Base-by-base conservation (phyloP, 2,797 vertebrate species). In the Limnodromus scolopaceus region DNA sequence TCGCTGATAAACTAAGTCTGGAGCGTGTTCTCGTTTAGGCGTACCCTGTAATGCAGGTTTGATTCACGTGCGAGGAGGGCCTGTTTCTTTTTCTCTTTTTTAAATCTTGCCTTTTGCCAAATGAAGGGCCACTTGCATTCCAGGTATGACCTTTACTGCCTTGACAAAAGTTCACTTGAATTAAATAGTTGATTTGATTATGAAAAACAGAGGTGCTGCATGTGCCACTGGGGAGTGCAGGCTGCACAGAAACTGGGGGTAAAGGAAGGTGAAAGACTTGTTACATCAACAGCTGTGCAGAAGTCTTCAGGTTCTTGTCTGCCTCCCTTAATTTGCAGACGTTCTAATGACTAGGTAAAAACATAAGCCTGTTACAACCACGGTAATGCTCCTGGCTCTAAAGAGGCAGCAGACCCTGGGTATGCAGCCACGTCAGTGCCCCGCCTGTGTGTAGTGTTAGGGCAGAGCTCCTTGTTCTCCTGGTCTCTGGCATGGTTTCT, bases 371-470 rank as follows among this genome's bases (percentile, higher is more conserved):
- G 4, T 23, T 34, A 36, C 6, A 24, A 10, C 7, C 55, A 16
- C 23, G 11, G 23, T 16, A 3, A n/a, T 36, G 57, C 34, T 17
- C 23, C 3, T 36, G 57, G 57, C 57, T 58, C 34, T 17, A 7
- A 17, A 11, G 15, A 36, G 57, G 57, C 23, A 36, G 57, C 24
- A 36, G 57, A 58, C 14, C 23, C 23, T 8, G 55, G n/a, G 23
- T 24, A 10, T 11, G 55, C 13, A 34, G 55, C 55, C 14, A 10
- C 15, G 13, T 58, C 34, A 36, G 36, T 10, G 3, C 8, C 9
- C 1, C 2, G 1, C 8, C 4, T 12, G 8, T 2, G 32, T 54
- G 13, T 0, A 30, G 19, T 1, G 0, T n/a, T 43, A 3, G 4
- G 3, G 18, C 4, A 27, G 10, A 45, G 5, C 5, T 39, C 8